Evolutionary conservation across 1,140 invertebrate species (phyloP).

Genomic region (Tribolium castaneum): DNA sequence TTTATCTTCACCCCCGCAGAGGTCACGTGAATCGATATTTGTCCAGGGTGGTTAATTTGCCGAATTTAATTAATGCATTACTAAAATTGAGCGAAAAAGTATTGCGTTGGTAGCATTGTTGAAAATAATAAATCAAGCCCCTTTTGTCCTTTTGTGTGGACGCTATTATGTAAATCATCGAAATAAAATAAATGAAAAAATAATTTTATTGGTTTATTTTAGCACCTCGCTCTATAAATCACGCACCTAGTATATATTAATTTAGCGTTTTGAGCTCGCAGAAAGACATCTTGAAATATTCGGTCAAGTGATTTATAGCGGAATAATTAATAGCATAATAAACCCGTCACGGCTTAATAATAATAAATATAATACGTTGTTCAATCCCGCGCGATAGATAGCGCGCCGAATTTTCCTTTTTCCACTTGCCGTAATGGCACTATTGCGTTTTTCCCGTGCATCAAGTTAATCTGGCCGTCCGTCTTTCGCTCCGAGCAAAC

Average conservation of each 20-base stretch:
- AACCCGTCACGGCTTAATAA: constrained; percentile 9
- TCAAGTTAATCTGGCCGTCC: constrained; percentile 56
- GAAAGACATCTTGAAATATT: constrained; percentile 1
- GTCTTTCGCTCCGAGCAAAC: constrained; percentile 53
- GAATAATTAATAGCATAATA: constrained; percentile 13
- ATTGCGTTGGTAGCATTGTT: no score
- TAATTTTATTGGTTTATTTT: neutral
- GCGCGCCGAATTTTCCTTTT: neutral
- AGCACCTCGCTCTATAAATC: neutral
- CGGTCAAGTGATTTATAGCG: constrained; percentile 17
- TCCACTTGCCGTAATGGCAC: constrained; percentile 47
- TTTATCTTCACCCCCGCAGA: no score
- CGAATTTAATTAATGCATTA: no score
- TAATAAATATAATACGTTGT: neutral
- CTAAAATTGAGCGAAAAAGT: no score
- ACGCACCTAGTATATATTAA: neutral
- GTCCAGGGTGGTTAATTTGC: no score
- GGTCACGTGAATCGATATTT: no score
- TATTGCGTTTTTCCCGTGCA: constrained; percentile 52
- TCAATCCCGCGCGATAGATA: neutral
- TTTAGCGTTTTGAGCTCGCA: neutral
- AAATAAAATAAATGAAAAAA: neutral
- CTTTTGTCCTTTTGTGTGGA: neutral
- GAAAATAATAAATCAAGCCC: neutral
- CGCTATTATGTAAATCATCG: neutral